A percentile compares a stretch with the other conserved stretches of the same genome.
Evolutionary conservation across 2,797 vertebrate species (phyloP).

Genomic region (Neosilurus mollespiculum): DNA sequence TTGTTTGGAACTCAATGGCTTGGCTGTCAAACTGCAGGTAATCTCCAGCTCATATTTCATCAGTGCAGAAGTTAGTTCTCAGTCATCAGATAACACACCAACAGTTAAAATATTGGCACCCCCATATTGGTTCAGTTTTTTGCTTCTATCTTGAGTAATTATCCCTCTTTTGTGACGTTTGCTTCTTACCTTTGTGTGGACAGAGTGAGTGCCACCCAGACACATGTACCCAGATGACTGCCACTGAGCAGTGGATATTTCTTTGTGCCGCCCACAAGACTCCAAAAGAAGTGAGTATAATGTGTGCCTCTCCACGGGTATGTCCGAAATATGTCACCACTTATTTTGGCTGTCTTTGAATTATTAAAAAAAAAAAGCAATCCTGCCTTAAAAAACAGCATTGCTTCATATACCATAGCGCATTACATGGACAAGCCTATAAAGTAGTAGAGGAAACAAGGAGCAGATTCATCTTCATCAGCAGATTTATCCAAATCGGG

Average conservation of each 20-base stretch:
- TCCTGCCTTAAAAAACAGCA: too few species aligned
- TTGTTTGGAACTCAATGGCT: conserved; percentile 96
- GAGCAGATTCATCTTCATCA: not conserved
- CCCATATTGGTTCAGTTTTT: not conserved
- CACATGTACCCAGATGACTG: conserved; percentile 98
- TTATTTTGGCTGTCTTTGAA: not conserved
- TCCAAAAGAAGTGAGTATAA: conserved; percentile 88
- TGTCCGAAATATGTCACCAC: not conserved
- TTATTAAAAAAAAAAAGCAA: too few species aligned
- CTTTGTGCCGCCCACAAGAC: conserved; percentile 99
- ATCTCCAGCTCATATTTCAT: conserved; percentile 13
- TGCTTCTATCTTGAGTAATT: not conserved
- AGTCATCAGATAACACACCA: not conserved
- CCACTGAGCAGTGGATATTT: conserved; percentile 99
- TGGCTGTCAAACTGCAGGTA: conserved; percentile 99
- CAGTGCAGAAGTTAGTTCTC: not conserved
- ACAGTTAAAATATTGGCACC: not conserved
- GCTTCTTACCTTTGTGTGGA: conserved; percentile 50
- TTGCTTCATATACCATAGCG: not conserved
- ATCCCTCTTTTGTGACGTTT: not conserved
- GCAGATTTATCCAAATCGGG: too few species aligned
- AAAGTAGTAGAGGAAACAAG: not conserved
- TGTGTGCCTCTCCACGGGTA: not conserved
- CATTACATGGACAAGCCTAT: not conserved
- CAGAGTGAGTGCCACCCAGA: conserved; percentile 98